Evolutionary conservation across 30 jellyfish, hydroid and myxozoan genomes (phyloP), one percentile per base, ranked within the genome.

Genomic region (Mastigias papua): DNA sequence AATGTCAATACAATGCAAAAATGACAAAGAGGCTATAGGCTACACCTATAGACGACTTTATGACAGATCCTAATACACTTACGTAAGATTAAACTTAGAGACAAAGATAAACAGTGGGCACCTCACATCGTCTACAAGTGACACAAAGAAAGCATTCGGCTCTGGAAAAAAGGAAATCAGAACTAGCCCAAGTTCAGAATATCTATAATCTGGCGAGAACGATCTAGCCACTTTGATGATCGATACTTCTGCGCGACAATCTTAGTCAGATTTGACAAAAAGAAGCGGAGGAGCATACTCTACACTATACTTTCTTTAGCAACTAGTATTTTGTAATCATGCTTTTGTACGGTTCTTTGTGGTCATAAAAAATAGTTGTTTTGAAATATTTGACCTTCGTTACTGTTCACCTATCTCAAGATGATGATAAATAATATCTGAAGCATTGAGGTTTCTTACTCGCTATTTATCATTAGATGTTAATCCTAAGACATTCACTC

Each of bases 41-140:
- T 48, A 34, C 73, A 74, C 73, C 3, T 74, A 73, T 48, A 73
- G 86, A 11, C 46, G 48, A 6, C 48, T 74, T 46, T 34, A 34
- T 8, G 48, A 29, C 13, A 34, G 22, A 27, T 73, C 73, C 34
- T 74, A 54, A 6, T 35, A 74, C 37, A 19, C 86, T 3, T 54
- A 74, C 73, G 42, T 74, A 34, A 27, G 22, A 74, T 20, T 74
- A 35, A 74, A 74, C n/a, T 42, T 74, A 1, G 73, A 48, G 86
- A 74, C 33, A 73, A 74, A 23, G 71, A 74, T 35, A 74, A 74
- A 73, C 1, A 48, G 10, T 74, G 86, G 86, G 86, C 86, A 15
- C 73, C 86, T n/a, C 86, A 74, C 86, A 74, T 74, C 17, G 86
- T 74, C n/a, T 74, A 73, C 86, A 74, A 48, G 35, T 2, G 27